phyloP scores from a whole-genome alignment of 2,797 vertebrate species.

The Xenentodon cancila region DNA sequence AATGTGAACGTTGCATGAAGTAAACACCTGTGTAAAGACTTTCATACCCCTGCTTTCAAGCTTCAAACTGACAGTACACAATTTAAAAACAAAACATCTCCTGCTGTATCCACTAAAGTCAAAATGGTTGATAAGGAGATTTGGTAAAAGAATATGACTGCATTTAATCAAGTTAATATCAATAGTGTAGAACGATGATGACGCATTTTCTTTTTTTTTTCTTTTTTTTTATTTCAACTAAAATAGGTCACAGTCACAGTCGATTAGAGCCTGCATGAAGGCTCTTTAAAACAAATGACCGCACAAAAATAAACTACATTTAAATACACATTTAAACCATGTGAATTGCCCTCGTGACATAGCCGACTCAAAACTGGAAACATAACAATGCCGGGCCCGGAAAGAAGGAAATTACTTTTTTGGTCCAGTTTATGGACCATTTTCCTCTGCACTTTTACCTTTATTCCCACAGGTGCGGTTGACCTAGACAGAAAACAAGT shows the following conservation, averaged over 20 bases:
- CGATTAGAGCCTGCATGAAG: too few species aligned
- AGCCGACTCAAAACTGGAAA: background rate
- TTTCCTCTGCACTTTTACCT: background rate
- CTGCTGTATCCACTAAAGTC: background rate
- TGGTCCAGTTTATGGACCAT: background rate
- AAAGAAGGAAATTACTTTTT: background rate
- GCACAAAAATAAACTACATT: background rate
- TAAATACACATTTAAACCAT: constrained; percentile 8
- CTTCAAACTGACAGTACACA: background rate
- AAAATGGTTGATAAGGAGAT: background rate
- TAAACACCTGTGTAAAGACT: background rate
- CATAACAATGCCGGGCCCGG: background rate
- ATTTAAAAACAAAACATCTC: background rate
- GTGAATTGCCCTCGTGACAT: background rate
- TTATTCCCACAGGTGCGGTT: constrained; percentile 14
- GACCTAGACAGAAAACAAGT: constrained; percentile 13
- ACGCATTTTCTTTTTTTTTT: too few species aligned
- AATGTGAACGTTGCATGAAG: constrained; percentile 10
- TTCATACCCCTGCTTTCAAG: background rate
- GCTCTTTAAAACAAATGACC: too few species aligned
- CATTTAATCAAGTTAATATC: background rate
- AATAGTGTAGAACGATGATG: background rate
- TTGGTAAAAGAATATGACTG: background rate
- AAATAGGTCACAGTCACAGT: too few species aligned
- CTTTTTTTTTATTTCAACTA: too few species aligned